These are phyloP conservation scores for Deilephila elpenor DNA, from an alignment of 2,888 invertebrate species.

Conservation along the genomic window DNA sequence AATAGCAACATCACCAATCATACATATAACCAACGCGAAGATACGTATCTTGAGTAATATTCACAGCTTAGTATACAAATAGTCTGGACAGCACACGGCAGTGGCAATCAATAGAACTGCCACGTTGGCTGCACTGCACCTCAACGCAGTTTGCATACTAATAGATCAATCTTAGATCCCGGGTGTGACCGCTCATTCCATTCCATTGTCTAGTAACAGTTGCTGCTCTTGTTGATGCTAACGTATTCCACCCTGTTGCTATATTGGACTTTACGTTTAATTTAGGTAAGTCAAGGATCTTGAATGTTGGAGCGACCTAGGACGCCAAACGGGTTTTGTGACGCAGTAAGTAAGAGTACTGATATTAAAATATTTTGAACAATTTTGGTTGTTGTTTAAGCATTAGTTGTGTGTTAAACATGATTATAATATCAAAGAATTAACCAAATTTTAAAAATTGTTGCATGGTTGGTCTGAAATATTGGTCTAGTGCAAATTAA, in stretches of 20 bases:
- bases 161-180: conserved; percentile 61
- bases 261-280: conserved; percentile 3
- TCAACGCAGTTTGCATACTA: conserved; percentile 69
- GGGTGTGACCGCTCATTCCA: conserved; percentile 56
- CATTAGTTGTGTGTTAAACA: no score
- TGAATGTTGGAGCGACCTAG: background rate
- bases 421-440: no score
- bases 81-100: background rate
- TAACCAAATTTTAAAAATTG: no score
- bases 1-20: no score
- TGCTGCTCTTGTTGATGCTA: background rate
- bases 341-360: no score
- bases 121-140: conserved; percentile 29
- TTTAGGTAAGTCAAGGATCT: background rate
- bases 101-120: conserved; percentile 24
- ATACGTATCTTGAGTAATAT: conserved; percentile 10
- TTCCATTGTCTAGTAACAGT: conserved; percentile 56
- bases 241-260: conserved; percentile 12
- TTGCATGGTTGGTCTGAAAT: no score
- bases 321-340: no score
- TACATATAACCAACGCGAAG: background rate
- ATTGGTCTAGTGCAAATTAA: no score
- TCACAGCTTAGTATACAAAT: conserved; percentile 17
- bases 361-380: no score
- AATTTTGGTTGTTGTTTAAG: no score